Evolutionary conservation across 2,797 vertebrate genomes (phyloP).

Genomic region (Cryptoblepharus egeriae): DNA sequence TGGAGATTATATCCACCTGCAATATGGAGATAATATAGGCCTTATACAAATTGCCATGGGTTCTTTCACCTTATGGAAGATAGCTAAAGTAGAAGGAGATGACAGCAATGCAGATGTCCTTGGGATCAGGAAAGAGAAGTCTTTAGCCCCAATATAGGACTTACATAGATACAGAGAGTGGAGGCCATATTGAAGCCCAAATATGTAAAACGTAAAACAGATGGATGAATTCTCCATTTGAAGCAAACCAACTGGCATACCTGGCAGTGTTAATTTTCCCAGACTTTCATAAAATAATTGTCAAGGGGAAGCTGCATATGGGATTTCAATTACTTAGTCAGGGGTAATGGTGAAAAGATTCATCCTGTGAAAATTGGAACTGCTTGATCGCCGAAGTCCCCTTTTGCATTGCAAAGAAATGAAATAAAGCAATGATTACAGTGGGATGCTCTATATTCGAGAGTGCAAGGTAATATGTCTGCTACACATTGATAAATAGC

Average conservation of each 20-base stretch:
- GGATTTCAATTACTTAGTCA: constrained; percentile 59
- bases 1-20: no score
- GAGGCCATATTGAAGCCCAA: neutral
- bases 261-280: neutral
- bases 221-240: neutral
- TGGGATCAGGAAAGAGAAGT: no score
- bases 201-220: neutral
- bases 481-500: constrained; percentile 58
- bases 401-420: constrained; percentile 49
- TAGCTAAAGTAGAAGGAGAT: no score
- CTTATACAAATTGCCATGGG: no score
- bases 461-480: constrained; percentile 51
- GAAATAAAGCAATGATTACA: constrained; percentile 50
- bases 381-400: constrained; percentile 23
- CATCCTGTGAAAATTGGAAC: constrained; percentile 34
- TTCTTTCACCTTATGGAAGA: no score
- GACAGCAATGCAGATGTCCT: no score
- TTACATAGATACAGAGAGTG: neutral
- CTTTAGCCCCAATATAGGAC: neutral
- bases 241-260: neutral
- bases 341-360: constrained; percentile 45
- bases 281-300: constrained; percentile 30
- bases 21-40: no score
- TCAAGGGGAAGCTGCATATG: constrained; percentile 22
- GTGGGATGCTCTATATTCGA: constrained; percentile 29